Conservation (phyloP, 2,888 invertebrate genomes). For the Eupithecia vulgata region DNA sequence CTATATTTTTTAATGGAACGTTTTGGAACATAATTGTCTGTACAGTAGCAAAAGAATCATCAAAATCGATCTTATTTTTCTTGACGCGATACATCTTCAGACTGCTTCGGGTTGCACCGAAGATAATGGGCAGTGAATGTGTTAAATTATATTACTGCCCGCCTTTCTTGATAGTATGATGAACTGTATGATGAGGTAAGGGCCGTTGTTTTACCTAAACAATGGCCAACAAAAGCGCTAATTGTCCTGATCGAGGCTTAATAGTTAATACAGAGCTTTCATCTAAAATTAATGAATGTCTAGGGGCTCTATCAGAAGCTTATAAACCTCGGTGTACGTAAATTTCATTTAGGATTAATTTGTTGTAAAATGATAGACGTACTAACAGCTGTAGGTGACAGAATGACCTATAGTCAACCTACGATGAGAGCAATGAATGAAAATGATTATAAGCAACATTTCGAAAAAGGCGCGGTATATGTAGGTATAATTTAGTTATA, state of each 20-base stretch:
- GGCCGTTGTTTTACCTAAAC: background rate
- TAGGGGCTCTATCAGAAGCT: background rate
- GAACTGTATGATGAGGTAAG: background rate
- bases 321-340: background rate
- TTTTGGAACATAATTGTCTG: too few species aligned
- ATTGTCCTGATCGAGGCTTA: slow-evolving; percentile 15
- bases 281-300: background rate
- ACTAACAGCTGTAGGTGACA: background rate
- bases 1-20: too few species aligned
- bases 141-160: background rate
- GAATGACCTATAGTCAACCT: background rate
- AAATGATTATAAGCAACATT: background rate
- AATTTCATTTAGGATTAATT: slow-evolving; percentile 1
- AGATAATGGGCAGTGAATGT: background rate
- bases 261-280: slow-evolving; percentile 2
- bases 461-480: too few species aligned
- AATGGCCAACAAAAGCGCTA: slow-evolving; percentile 10
- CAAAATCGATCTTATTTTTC: too few species aligned
- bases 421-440: background rate
- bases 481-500: background rate
- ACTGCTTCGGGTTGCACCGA: background rate
- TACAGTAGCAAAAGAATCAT: too few species aligned
- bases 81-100: background rate
- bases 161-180: background rate
- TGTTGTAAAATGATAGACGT: slow-evolving; percentile 1